A percentile compares a stretch with the other conserved stretches of the same genome.
Conservation (phyloP, 2,113 vertebrate genomes). For the Dicaeum eximium region DNA sequence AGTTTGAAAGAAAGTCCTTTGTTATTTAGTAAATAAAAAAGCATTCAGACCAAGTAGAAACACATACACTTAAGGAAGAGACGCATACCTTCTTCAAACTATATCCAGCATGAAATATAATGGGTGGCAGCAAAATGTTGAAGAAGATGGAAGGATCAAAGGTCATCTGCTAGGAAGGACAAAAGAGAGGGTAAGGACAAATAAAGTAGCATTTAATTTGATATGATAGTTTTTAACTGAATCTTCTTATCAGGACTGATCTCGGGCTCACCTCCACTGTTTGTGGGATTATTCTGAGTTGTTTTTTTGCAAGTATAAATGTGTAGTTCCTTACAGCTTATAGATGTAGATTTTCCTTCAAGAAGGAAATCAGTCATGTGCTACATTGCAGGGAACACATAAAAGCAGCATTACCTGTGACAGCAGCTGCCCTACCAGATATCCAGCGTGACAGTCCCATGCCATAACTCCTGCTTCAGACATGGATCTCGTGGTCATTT, state of each 20-base stretch:
- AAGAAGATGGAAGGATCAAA: conserved; percentile 89
- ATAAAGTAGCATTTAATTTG: not conserved
- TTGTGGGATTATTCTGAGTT: not conserved
- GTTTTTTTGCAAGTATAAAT: not conserved
- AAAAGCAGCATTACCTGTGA: not conserved
- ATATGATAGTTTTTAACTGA: not conserved
- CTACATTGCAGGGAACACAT: not conserved
- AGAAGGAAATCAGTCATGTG: not conserved
- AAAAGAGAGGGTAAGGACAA: conserved; percentile 5
- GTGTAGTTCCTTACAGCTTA: not conserved
- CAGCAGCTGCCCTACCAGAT: not conserved
- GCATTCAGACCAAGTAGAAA: not conserved
- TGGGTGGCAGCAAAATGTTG: conserved; percentile 85
- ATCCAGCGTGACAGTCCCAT: not conserved
- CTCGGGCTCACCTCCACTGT: not conserved
- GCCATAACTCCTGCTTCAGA: not conserved
- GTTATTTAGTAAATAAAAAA: not conserved
- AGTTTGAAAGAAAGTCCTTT: not conserved
- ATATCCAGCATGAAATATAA: conserved; percentile 87
- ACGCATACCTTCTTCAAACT: conserved; percentile 84
- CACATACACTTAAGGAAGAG: not conserved
- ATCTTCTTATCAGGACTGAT: not conserved
- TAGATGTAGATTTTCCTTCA: not conserved
- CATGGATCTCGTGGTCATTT: not conserved
- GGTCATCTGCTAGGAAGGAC: conserved; percentile 78